Percentiles rank a stretch among this genome's conserved stretches.
These are phyloP conservation scores for Phyllotis vaccarum DNA, from an alignment of 2,797 vertebrate species.

Conservation along the genomic window DNA sequence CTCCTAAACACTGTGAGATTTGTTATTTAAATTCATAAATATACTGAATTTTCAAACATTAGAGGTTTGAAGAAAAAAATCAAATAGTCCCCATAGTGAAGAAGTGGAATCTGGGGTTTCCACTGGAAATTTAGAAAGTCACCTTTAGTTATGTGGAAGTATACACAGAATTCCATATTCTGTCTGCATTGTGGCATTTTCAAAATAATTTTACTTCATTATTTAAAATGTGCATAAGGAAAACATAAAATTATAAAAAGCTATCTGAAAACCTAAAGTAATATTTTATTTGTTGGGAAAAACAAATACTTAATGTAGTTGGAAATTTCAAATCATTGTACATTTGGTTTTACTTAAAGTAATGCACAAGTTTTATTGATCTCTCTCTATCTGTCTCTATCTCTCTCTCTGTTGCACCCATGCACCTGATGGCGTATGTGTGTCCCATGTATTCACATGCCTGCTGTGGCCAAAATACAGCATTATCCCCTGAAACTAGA, in stretches of 20 bases:
- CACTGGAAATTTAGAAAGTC: neutral
- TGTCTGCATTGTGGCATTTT: neutral
- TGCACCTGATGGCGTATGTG: neutral
- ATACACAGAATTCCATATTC: neutral
- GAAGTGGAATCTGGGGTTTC: neutral
- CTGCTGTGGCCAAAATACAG: neutral
- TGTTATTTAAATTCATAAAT: neutral
- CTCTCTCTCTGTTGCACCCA: neutral
- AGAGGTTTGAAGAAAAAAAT: neutral
- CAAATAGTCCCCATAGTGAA: neutral
- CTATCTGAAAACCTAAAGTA: neutral
- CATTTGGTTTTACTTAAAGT: too few species aligned
- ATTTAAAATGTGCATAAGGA: neutral
- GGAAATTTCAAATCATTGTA: slow-evolving; percentile 22
- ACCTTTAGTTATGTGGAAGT: neutral
- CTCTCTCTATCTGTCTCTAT: neutral
- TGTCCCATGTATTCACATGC: too few species aligned
- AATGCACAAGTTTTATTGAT: neutral
- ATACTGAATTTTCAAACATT: neutral
- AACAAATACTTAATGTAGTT: neutral
- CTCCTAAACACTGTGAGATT: neutral
- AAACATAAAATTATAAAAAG: neutral
- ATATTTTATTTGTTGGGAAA: slow-evolving; percentile 11
- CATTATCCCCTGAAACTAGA: neutral
- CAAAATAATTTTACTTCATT: slow-evolving; percentile 4